Conservation (phyloP, 2,888 invertebrate genomes). For the Thereva nobilitata region DNA sequence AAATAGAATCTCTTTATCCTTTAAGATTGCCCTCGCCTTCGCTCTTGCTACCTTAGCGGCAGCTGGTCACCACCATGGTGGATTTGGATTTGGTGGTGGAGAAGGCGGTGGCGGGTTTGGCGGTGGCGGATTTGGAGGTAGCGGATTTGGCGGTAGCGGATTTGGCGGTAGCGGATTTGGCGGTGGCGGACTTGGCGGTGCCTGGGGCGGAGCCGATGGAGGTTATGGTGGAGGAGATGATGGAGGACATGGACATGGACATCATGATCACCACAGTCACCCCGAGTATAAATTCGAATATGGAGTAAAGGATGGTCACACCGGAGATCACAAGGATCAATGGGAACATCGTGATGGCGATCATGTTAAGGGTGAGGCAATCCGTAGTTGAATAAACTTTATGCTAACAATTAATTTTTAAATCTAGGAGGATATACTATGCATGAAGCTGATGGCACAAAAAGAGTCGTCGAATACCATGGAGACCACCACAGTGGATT, state of each 20-base stretch:
- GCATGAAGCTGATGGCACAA: slow-evolving; percentile 60
- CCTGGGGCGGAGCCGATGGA: slow-evolving; percentile 7
- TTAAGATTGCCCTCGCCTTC: too few species aligned
- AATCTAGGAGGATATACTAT: slow-evolving; percentile 57
- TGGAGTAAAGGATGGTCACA: slow-evolving; percentile 53
- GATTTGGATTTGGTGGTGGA: neutral
- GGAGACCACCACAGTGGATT: slow-evolving; percentile 61
- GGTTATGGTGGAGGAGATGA: slow-evolving; percentile 23
- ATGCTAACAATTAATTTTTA: neutral
- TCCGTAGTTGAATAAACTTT: neutral
- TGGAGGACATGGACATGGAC: slow-evolving; percentile 7
- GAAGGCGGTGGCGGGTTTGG: neutral
- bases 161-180: neutral
- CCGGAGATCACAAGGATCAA: slow-evolving; percentile 53
- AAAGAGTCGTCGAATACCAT: slow-evolving; percentile 59
- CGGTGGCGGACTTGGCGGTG: slow-evolving; percentile 4
- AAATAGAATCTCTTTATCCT: too few species aligned
- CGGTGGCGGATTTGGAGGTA: neutral
- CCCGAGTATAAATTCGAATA: slow-evolving; percentile 53
- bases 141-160: neutral
- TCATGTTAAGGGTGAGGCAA: slow-evolving; percentile 49
- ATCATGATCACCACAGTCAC: slow-evolving; percentile 51
- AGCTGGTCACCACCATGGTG: too few species aligned
- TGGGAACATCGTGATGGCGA: slow-evolving; percentile 58
- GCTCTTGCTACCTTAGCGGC: too few species aligned